phyloP scores from a whole-genome alignment of 2,113 vertebrate genomes.

The Oryzias curvinotus region DNA sequence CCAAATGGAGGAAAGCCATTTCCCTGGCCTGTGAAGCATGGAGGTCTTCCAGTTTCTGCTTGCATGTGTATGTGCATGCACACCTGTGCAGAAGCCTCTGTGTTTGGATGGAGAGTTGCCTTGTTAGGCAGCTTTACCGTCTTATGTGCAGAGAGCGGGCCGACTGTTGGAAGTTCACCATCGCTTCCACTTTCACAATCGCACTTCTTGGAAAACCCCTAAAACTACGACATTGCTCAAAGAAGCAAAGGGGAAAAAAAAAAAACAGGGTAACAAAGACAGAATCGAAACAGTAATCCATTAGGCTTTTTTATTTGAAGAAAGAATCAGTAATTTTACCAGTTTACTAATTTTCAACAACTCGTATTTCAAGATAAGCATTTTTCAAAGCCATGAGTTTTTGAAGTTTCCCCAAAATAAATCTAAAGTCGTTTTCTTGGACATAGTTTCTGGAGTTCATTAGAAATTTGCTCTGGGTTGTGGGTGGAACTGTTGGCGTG shows the following conservation, averaged over 20 bases:
- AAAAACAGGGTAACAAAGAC: constrained; percentile 20
- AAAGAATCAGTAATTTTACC: no score
- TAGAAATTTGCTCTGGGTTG: no score
- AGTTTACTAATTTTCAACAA: no score
- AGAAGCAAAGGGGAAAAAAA: constrained; percentile 5
- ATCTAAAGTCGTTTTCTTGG: no score
- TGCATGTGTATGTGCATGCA: constrained; percentile 35
- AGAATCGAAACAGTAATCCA: neutral
- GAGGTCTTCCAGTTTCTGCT: constrained; percentile 38
- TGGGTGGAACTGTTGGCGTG: no score
- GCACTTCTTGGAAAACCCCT: constrained; percentile 36
- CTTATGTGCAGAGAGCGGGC: constrained; percentile 40
- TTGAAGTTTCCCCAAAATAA: no score
- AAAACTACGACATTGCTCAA: constrained; percentile 15
- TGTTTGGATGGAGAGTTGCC: constrained; percentile 46
- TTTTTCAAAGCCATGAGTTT: no score
- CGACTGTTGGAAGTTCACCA: constrained; percentile 45
- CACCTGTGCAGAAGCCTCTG: constrained; percentile 5
- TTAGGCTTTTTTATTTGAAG: no score
- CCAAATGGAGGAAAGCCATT: constrained; percentile 74
- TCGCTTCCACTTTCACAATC: constrained; percentile 57
- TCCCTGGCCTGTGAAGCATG: constrained; percentile 71
- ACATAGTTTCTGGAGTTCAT: no score
- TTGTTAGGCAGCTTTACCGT: constrained; percentile 48
- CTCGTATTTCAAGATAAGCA: no score